Base-by-base conservation (phyloP, 2,888 invertebrate species). In the Agonum fuliginosum region DNA sequence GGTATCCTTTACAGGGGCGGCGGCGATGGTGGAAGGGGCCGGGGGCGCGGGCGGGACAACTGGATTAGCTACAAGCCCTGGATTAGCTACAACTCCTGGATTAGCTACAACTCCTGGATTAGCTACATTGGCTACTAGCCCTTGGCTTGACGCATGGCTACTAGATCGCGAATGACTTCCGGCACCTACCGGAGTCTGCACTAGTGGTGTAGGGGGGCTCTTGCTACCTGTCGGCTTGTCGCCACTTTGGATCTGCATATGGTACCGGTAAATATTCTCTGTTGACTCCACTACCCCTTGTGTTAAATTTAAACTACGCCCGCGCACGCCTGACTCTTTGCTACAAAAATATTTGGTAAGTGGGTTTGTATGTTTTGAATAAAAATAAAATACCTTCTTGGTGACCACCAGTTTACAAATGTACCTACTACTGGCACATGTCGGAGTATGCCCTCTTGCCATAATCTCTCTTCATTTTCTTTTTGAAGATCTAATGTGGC, bases 401-500 rank as follows among this genome's bases (percentile, higher is more conserved):
- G 98, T 65, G 96, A 95, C 95, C 96, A 97, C 98, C 98, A 99
- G 88, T 97, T 97, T 69, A 98, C 94, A 76, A 99, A 92, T 19
- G 95, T 93, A 0, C 98, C 96, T 78, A 99, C 96, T 1, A 98
- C 94, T 0, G 98, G 98, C 81, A 98, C 96, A 82, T 97, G 96
- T 17, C 98, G 90, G 79, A 99, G 89, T 77, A 98, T 93, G 0
- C 98, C 98, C 87, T 98, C 98, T 85, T 97, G 96, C 94, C 97
- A 95, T 8, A 97, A 88, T 81, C 95, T 93, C 83, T 96, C 94
- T 72, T 96, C 95, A 80, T 94, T 95, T 88, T 97, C 98, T 79
- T 95, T 93, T 85, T 95, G 94, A 70, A 99, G 87, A 86, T 98
- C 98, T 81, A 95, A 92, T 73, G 95, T 96, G 0, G 98, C 98